Evolutionary conservation across 2,888 invertebrate genomes (phyloP).

Genomic region (Drosophila imparisetae): DNA sequence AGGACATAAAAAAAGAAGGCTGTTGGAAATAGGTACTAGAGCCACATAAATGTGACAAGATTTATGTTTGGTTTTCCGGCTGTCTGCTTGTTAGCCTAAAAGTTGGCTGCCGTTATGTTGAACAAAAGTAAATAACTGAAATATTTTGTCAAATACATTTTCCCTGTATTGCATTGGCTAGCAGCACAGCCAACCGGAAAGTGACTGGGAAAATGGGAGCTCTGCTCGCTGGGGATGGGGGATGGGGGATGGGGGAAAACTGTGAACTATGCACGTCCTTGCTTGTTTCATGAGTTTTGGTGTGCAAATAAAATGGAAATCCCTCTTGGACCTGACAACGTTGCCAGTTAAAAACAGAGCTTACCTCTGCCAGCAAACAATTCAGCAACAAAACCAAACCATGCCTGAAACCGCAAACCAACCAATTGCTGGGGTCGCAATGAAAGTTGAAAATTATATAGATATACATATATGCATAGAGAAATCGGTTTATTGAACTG

Average conservation of each 20-base stretch:
- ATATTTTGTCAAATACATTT: constrained; percentile 74
- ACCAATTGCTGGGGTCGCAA: constrained; percentile 22
- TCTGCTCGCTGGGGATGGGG: neutral
- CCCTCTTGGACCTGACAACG: constrained; percentile 72
- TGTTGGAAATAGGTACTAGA: constrained; percentile 48
- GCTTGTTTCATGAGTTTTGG: constrained; percentile 54
- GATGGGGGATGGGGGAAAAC: neutral
- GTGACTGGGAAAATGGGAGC: neutral
- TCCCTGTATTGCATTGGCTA: constrained; percentile 35
- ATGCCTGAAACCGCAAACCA: constrained; percentile 50
- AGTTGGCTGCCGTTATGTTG: constrained; percentile 53
- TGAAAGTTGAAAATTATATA: neutral
- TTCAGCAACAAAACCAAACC: constrained; percentile 33
- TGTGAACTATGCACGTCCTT: constrained; percentile 43
- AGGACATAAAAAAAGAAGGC: neutral
- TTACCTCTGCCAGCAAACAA: constrained; percentile 42
- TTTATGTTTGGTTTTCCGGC: constrained; percentile 74
- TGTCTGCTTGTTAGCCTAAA: constrained; percentile 77
- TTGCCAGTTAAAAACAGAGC: constrained; percentile 57
- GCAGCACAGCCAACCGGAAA: constrained; percentile 22
- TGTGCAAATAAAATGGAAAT: constrained; percentile 73
- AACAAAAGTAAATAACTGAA: constrained; percentile 71
- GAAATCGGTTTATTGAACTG: neutral
- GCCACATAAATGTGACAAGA: constrained; percentile 75
- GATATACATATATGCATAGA: neutral